Evolutionary conservation across 1,140 invertebrate genomes (phyloP).

Genomic region (Argopecten irradians): DNA sequence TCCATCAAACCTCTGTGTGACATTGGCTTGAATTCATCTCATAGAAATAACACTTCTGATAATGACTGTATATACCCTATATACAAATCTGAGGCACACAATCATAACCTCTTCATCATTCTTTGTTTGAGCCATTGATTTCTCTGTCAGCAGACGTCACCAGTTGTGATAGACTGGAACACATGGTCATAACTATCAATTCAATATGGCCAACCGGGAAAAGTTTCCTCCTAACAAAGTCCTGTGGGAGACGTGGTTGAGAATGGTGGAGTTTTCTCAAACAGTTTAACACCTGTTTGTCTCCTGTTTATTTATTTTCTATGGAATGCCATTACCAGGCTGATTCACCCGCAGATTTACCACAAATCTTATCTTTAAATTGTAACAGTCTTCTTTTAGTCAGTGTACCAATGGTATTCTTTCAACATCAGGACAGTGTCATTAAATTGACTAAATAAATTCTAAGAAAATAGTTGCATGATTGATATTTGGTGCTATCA

Average conservation of each 20-base stretch:
- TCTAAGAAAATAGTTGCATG: no score
- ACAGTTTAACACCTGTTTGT: background rate
- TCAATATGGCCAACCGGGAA: background rate
- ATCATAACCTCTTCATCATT: background rate
- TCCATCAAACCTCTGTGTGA: background rate
- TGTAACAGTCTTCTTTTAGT: no score
- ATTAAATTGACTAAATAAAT: no score
- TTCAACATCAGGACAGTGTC: no score
- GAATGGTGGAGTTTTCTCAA: slow-evolving; percentile 5
- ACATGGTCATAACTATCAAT: slow-evolving; percentile 21
- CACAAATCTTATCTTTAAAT: no score
- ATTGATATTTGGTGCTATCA: no score
- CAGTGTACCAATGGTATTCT: no score
- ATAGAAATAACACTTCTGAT: background rate
- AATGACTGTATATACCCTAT: background rate
- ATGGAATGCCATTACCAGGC: background rate
- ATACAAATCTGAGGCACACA: background rate
- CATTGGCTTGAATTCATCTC: background rate
- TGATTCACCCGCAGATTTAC: background rate
- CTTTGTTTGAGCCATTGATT: background rate
- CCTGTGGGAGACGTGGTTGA: background rate
- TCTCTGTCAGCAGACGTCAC: background rate
- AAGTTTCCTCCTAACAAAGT: background rate
- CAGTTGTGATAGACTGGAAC: background rate
- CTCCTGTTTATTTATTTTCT: background rate